Base-by-base conservation (phyloP, 2,113 vertebrate genomes). In the Nothocercus nigrocapillus region DNA sequence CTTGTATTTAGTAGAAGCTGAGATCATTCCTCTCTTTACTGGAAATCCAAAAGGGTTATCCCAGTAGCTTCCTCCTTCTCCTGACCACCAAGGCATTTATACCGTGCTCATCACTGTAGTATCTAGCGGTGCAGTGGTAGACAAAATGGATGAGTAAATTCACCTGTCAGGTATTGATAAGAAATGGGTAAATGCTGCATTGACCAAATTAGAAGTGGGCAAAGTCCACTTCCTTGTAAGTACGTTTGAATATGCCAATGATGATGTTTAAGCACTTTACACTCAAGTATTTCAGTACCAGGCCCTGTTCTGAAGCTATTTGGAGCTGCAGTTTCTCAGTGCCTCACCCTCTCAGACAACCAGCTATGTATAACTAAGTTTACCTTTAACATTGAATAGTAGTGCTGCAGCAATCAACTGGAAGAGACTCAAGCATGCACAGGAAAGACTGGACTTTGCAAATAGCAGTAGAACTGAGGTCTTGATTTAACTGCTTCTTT, bases 181-280 rank as follows among this genome's bases (percentile, higher is more conserved):
- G 68, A 88, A 90, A 40, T 24, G 44, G 34, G 5, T 80, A 21
- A 59, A 58, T 34, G 44, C 38, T 58, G 49, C 83, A 62, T 13
- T 51, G 80, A 88, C 20, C n/a, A 45, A 85, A 67, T 59, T 66
- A 94, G 92, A 74, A 40, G 32, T 7, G 4, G 56, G 42, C 38
- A n/a, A 88, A 90, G 16, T n/a, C 21, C 13, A n/a, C 4, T 28
- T 81, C 72, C 54, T 70, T 63, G 61, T 72, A 40, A 51, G 42
- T 44, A 78, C 21, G 66, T 89, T 75, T 72, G 54, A 42, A 53
- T 72, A 75, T 89, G 93, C 77, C 89, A 93, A 49, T 53, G 81
- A 64, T 58, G 70, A 84, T 30, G 86, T 79, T 4, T 18, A 95
- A 96, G 90, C 95, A 96, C 94, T 96, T 97, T 94, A 96, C 15